A percentile compares a stretch with the other conserved stretches of the same genome.
phyloP scores from a whole-genome alignment of 2,797 vertebrate species.

The Dendrocincla tyrannina region DNA sequence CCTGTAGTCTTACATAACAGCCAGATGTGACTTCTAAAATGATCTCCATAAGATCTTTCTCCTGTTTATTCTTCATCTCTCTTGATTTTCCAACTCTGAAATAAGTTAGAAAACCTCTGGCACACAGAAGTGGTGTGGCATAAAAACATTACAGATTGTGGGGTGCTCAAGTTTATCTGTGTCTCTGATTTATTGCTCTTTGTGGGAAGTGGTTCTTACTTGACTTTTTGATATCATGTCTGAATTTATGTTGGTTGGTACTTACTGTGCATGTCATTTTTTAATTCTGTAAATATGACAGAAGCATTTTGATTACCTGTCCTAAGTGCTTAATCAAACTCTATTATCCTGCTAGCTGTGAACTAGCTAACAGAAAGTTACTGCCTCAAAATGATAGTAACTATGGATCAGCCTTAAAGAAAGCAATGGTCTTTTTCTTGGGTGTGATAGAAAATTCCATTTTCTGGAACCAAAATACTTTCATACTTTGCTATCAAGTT shows the following conservation, averaged over 20 bases:
- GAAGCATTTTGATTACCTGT: constrained; percentile 64
- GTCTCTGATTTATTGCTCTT: not conserved
- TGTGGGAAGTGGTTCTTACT: constrained; percentile 38
- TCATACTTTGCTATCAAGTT: constrained; percentile 80
- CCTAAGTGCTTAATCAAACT: constrained; percentile 78
- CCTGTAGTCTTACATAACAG: not conserved
- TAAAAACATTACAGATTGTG: not conserved
- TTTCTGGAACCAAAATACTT: constrained; percentile 57
- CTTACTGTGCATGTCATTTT: constrained; percentile 22
- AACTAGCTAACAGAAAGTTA: constrained; percentile 55
- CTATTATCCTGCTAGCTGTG: constrained; percentile 60
- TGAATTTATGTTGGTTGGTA: constrained; percentile 52
- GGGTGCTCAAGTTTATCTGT: not conserved
- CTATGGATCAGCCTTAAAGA: constrained; percentile 38
- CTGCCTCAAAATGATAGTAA: constrained; percentile 43
- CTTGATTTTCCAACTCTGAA: not conserved
- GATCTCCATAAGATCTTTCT: not conserved
- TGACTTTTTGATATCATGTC: constrained; percentile 55
- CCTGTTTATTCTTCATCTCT: not conserved
- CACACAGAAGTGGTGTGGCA: not conserved
- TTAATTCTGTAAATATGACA: constrained; percentile 75
- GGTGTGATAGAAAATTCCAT: not conserved
- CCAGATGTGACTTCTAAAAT: not conserved
- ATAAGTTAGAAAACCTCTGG: not conserved
- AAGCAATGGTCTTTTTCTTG: constrained; percentile 51